phyloP scores from a whole-genome alignment of 2,113 vertebrate species.

The Corydoras sp. region DNA sequence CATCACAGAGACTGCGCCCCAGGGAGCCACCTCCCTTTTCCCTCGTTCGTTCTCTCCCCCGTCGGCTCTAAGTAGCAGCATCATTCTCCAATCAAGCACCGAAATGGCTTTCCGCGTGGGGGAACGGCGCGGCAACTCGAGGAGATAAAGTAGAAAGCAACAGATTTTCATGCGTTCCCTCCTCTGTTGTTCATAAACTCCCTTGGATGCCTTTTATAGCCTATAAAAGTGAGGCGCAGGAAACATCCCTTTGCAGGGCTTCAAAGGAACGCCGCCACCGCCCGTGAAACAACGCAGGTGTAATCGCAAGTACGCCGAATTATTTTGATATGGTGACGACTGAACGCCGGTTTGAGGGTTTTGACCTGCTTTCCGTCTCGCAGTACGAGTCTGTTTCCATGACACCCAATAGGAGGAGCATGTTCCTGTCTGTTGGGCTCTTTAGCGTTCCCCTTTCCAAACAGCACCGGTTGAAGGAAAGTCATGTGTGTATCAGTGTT shows the following conservation, averaged over 20 bases:
- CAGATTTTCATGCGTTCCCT: conserved; percentile 6
- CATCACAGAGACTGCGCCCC: conserved; percentile 65
- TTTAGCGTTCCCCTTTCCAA: neutral
- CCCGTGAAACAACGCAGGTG: neutral
- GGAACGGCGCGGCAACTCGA: conserved; percentile 2
- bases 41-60: conserved; percentile 53
- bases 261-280: conserved; percentile 29
- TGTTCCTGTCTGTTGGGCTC: conserved; percentile 4
- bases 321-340: conserved; percentile 19
- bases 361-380: conserved; percentile 1
- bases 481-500: too few species aligned
- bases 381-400: conserved; percentile 32
- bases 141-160: conserved; percentile 25
- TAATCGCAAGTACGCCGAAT: neutral
- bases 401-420: conserved; percentile 15
- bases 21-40: conserved; percentile 65
- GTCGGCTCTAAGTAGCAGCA: conserved; percentile 70
- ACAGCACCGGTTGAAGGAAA: conserved; percentile 12
- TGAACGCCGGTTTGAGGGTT: neutral
- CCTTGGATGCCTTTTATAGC: conserved; percentile 26
- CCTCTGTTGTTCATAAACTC: conserved; percentile 30
- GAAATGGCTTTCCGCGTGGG: conserved; percentile 66
- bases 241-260: conserved; percentile 16
- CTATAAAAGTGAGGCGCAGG: conserved; percentile 7
- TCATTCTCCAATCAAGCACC: conserved; percentile 72